Evolutionary conservation across 2,888 invertebrate species (phyloP), one percentile per base, ranked within the genome.

Genomic region (Stegana nigrithorax): DNA sequence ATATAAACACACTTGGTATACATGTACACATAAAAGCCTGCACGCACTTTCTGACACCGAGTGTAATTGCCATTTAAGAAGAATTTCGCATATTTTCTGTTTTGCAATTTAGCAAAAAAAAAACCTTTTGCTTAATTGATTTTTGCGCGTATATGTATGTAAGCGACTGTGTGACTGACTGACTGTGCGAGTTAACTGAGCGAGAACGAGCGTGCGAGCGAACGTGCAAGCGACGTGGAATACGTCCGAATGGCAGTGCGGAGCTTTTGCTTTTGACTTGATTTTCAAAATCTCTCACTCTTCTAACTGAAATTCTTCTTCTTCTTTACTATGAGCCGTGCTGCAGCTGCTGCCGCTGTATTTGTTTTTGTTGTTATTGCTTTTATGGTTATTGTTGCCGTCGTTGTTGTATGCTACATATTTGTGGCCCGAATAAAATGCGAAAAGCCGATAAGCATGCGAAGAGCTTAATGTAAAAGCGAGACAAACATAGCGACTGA

Each of bases 221-320:
- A 26, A 19, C 39, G 50, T 51, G 59, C 65, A 69, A 4, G 17
- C 62, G 67, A 61, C 62, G 60, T 53, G 81, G 81, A 80, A 81
- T 81, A 80, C 78, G 80, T 81, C 78, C 74, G 74, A 75, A 71
- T 78, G 79, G 71, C 73, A 76, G 73, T 73, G 75, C 77, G 75
- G 68, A 80, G 76, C 78, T 78, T 78, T 80, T 78, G 73, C 75
- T 75, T 75, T 19, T 50, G 47, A 25, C 57, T 57, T 26, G 5
- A 23, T n/a, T 58, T 53, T 53, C 12, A 17, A n/a, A n/a, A 6
- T 53, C 42, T 42, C n/a, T n/a, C n/a, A n/a, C 42, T 6, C 6
- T 14, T 7, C 42, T 42, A 42, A 42, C 42, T n/a, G 42, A 17
- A 36, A 21, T 47, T 47, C 47, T 47, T 47, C 25, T 47, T 2